phyloP scores from a whole-genome alignment of 2,888 invertebrate species.

The Cremastobaeus sp. region DNA sequence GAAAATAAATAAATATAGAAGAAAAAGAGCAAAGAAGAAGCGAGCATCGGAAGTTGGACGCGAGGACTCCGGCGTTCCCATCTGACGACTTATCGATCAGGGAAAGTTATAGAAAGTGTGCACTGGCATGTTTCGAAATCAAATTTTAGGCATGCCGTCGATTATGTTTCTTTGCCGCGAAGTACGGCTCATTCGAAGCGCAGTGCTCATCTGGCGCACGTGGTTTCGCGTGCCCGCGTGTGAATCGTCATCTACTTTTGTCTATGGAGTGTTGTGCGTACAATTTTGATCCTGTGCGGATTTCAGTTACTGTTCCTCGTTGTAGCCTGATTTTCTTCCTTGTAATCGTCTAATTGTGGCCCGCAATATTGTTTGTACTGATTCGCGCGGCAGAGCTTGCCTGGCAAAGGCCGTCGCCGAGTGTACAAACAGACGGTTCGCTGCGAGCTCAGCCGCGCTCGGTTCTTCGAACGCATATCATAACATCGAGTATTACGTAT shows the following conservation, averaged over 20 bases:
- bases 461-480: conserved; percentile 48
- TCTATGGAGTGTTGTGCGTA: conserved; percentile 37
- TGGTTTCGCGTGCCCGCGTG: conserved; percentile 3
- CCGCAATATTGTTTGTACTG: conserved; percentile 15
- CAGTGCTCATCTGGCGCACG: conserved; percentile 25
- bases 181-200: conserved; percentile 5
- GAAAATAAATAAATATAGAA: conserved; percentile 59
- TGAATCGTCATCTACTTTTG: conserved; percentile 29
- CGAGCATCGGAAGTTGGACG: not conserved
- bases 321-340: conserved; percentile 8
- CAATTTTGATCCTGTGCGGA: conserved; percentile 19
- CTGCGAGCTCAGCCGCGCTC: conserved; percentile 11
- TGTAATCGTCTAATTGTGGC: conserved; percentile 13
- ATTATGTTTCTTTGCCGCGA: conserved; percentile 45
- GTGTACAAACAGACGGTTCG: too few species aligned
- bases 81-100: conserved; percentile 15
- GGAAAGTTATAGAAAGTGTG: conserved; percentile 50
- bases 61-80: not conserved
- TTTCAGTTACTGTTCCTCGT: not conserved
- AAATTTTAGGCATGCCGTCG: conserved; percentile 49
- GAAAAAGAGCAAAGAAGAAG: conserved; percentile 7
- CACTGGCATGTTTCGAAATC: conserved; percentile 42
- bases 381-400: conserved; percentile 7
- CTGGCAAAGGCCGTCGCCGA: too few species aligned
- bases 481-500: conserved; percentile 33